Evolutionary conservation across 2,888 invertebrate species (phyloP).

Genomic region (Penaeus monodon): DNA sequence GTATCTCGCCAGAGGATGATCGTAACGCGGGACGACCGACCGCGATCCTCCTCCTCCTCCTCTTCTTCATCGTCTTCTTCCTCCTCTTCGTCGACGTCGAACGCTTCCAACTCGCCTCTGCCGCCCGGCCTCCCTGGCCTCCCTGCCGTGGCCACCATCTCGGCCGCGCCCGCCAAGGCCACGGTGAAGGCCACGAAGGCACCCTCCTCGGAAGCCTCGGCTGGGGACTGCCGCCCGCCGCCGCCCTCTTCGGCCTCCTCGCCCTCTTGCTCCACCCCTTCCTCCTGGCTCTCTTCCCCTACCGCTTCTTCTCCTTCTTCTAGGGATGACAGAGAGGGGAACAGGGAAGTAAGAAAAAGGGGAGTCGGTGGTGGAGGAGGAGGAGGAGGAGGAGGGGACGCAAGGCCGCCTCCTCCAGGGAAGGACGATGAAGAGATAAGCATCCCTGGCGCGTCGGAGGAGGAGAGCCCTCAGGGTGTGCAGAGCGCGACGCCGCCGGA

Average conservation of each 20-base stretch:
- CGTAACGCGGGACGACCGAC: constrained; percentile 46
- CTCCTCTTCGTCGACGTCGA: constrained; percentile 30
- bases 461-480: constrained; percentile 16
- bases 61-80: constrained; percentile 30
- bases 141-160: neutral
- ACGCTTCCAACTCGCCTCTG: constrained; percentile 38
- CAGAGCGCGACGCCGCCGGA: constrained; percentile 14
- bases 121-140: neutral
- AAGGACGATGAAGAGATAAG: constrained; percentile 41
- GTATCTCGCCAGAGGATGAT: constrained; percentile 48
- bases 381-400: neutral
- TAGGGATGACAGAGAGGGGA: constrained; percentile 30
- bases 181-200: neutral
- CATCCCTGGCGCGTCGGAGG: constrained; percentile 15
- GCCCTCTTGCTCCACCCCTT: constrained; percentile 55
- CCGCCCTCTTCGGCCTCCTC: constrained; percentile 46
- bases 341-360: constrained; percentile 15
- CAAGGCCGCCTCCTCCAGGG: constrained; percentile 6
- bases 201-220: neutral
- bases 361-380: neutral
- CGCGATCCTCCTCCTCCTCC: constrained; percentile 33
- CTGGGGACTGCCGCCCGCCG: no score
- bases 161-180: neutral
- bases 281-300: constrained; percentile 42
- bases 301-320: constrained; percentile 43